Percentiles rank a stretch among this genome's conserved stretches.
phyloP scores from a whole-genome alignment of 2,888 invertebrate species.

The Incurvaria masculella region DNA sequence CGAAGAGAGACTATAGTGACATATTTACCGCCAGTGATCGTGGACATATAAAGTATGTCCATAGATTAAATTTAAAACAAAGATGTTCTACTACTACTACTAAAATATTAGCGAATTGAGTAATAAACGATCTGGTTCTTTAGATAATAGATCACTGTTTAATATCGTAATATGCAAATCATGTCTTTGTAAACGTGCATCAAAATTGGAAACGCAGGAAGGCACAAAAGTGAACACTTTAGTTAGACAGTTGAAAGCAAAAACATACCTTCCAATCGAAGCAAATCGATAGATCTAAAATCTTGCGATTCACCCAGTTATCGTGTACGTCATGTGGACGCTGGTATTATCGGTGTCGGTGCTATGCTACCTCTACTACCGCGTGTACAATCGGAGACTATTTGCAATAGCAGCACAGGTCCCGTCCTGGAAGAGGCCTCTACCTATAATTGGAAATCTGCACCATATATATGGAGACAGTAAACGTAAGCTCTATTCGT shows the following conservation, averaged over 20 bases:
- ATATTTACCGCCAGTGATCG: too few relatives aligned
- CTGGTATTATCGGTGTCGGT: slow-evolving; percentile 15
- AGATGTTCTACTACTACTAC: too few relatives aligned
- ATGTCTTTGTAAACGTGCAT: too few relatives aligned
- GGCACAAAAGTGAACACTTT: neutral
- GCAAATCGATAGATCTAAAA: neutral
- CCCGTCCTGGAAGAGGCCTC: slow-evolving; percentile 21
- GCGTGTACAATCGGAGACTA: slow-evolving; percentile 18
- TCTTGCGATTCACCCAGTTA: neutral
- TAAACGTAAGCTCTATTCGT: slow-evolving; percentile 21
- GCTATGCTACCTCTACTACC: slow-evolving; percentile 18
- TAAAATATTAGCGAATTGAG: too few relatives aligned
- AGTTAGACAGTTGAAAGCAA: neutral
- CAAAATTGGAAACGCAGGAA: too few relatives aligned
- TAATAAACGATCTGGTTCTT: too few relatives aligned
- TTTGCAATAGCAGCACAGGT: slow-evolving; percentile 21
- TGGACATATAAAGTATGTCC: too few relatives aligned
- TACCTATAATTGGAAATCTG: slow-evolving; percentile 30
- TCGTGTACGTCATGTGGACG: slow-evolving; percentile 4
- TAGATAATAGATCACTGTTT: too few relatives aligned
- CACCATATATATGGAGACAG: slow-evolving; percentile 23
- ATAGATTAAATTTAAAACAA: too few relatives aligned
- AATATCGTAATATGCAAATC: too few relatives aligned
- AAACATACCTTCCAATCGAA: neutral
- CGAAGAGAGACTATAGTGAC: too few relatives aligned